Base-by-base conservation (phyloP, 1,140 invertebrate genomes). In the Hyles vespertilio region DNA sequence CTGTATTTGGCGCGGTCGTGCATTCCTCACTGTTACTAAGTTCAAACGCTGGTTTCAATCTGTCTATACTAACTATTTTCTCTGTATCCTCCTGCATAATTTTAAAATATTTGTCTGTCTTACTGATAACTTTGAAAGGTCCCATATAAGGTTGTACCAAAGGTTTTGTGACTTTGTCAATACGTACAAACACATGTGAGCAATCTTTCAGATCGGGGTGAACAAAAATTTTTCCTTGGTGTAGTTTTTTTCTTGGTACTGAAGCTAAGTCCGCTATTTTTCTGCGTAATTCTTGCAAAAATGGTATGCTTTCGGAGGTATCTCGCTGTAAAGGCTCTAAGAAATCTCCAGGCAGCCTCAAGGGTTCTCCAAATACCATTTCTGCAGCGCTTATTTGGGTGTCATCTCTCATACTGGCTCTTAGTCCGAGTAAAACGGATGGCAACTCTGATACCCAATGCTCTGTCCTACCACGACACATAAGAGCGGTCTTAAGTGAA, bases 61-160 rank as follows among this genome's bases (percentile, higher is more conserved):
- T n/a, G n/a, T n/a, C n/a, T n/a, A n/a, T n/a, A n/a, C n/a, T n/a
- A n/a, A n/a, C n/a, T n/a, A n/a, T n/a, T n/a, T n/a, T n/a, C n/a
- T n/a, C n/a, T n/a, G n/a, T n/a, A n/a, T n/a, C n/a, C n/a, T n/a
- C n/a, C n/a, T n/a, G n/a, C n/a, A n/a, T n/a, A n/a, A n/a, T n/a
- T n/a, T n/a, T n/a, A n/a, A n/a, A n/a, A n/a, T n/a, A n/a, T n/a
- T n/a, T n/a, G n/a, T n/a, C n/a, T n/a, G n/a, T n/a, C n/a, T n/a
- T n/a, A n/a, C n/a, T n/a, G n/a, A 47, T 47, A 9, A 47, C 43
- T 47, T 55, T 55, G 47, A 33, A 59, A 8, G 62, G 57, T 34
- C 56, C 62, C n/a, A 59, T 53, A 33, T 59, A 59, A 4, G 57
- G 52, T 5, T 32, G 48, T 40, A n/a, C 51, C 46, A n/a, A n/a